phyloP scores from a whole-genome alignment of 1,140 invertebrate genomes.

The Lordiphosa clarofinis region DNA sequence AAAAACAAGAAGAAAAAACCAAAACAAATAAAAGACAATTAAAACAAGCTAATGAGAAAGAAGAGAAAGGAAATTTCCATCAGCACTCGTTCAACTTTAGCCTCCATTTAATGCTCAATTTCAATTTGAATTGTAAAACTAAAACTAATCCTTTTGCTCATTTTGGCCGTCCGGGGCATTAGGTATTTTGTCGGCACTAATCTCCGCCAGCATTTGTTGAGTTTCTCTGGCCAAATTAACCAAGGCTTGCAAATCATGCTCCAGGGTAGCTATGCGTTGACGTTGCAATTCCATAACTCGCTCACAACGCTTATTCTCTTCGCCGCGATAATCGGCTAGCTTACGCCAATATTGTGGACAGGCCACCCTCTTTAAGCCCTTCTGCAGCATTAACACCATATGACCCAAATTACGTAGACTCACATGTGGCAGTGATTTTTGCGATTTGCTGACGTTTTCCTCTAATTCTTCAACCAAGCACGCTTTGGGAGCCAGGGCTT shows the following conservation, averaged over 20 bases:
- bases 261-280: slow-evolving; percentile 32
- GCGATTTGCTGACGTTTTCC: too few species aligned
- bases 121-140: background rate
- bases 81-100: background rate
- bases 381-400: slow-evolving; percentile 25
- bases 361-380: slow-evolving; percentile 1
- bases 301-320: slow-evolving; percentile 19
- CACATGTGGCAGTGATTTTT: background rate
- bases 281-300: slow-evolving; percentile 33
- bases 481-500: too few species aligned
- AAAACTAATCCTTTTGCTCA: slow-evolving; percentile 5
- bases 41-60: slow-evolving; percentile 15
- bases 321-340: slow-evolving; percentile 25
- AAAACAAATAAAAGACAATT: slow-evolving; percentile 37
- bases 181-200: slow-evolving; percentile 12
- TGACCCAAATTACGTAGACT: slow-evolving; percentile 22
- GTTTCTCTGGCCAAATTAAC: slow-evolving; percentile 44
- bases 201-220: slow-evolving; percentile 32
- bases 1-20: slow-evolving; percentile 16
- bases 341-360: slow-evolving; percentile 33
- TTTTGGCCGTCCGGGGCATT: slow-evolving; percentile 6
- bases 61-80: slow-evolving; percentile 42
- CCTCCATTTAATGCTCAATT: background rate
- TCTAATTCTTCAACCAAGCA: too few species aligned
- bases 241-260: slow-evolving; percentile 25